Percentiles rank a stretch among this genome's conserved stretches.
Evolutionary conservation across 2,113 vertebrate genomes (phyloP).

Genomic region (Atherinomorus stipes): DNA sequence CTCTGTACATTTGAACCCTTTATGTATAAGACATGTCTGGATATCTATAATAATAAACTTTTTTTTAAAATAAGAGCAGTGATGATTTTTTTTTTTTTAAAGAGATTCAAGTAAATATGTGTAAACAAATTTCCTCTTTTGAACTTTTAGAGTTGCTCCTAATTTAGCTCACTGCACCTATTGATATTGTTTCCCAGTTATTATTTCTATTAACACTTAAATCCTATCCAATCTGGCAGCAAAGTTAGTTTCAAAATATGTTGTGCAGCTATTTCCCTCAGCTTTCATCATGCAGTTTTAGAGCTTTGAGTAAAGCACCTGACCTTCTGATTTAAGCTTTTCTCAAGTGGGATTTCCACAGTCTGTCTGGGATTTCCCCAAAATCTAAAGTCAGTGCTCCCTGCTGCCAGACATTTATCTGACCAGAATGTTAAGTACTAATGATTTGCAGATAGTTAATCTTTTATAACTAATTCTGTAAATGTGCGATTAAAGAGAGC

Average conservation of each 20-base stretch:
- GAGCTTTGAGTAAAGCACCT: not conserved
- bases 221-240: not conserved
- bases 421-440: not conserved
- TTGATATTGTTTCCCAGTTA: not conserved
- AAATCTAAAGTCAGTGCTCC: not conserved
- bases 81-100: not conserved
- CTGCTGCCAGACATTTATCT: not conserved
- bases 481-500: not conserved
- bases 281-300: not conserved
- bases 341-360: constrained; percentile 1
- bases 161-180: not conserved
- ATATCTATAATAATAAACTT: constrained; percentile 69
- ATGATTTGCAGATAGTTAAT: no score
- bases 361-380: constrained; percentile 3
- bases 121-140: no score
- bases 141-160: no score
- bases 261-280: not conserved
- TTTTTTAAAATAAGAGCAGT: constrained; percentile 23
- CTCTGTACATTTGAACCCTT: constrained; percentile 69
- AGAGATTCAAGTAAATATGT: no score
- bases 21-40: constrained; percentile 70
- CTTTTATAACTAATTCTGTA: not conserved
- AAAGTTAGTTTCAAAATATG: not conserved
- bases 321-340: not conserved
- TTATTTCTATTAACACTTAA: no score